Conservation (phyloP, 2,113 vertebrate species). For the Phocoena phocoena region DNA sequence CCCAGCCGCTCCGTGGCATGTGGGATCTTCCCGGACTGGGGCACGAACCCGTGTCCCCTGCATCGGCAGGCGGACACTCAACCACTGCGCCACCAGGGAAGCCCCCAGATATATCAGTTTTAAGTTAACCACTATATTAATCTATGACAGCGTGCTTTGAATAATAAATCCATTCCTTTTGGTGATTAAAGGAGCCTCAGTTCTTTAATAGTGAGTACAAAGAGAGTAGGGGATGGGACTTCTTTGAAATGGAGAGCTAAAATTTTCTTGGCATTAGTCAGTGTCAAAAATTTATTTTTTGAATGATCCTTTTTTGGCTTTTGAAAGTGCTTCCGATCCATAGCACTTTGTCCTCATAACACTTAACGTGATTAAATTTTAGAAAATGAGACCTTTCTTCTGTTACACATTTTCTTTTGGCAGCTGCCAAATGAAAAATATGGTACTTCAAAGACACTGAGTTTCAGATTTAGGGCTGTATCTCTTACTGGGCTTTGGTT, state of each 20-base stretch:
- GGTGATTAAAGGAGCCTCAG: not conserved
- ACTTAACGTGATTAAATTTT: not conserved
- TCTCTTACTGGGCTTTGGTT: not conserved
- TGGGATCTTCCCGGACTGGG: too few relatives aligned
- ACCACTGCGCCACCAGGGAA: too few relatives aligned
- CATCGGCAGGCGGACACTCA: too few relatives aligned
- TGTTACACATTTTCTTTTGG: not conserved
- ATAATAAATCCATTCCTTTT: not conserved
- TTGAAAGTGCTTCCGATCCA: not conserved
- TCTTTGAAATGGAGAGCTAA: not conserved
- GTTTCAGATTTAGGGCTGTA: not conserved
- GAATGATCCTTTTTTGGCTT: not conserved
- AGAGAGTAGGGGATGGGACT: not conserved
- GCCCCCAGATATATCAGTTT: not conserved
- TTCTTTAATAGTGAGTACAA: conserved; percentile 9
- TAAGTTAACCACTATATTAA: not conserved
- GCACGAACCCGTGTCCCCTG: too few relatives aligned
- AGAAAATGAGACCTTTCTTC: not conserved
- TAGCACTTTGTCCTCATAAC: not conserved
- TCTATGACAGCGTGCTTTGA: not conserved
- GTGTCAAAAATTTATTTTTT: conserved; percentile 4
- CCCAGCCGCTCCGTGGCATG: too few relatives aligned
- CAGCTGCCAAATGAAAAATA: conserved; percentile 13
- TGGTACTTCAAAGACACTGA: not conserved
- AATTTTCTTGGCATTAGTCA: not conserved